Evolutionary conservation across 2,113 vertebrate genomes (phyloP), one percentile per base, ranked within the genome.

Genomic region (Sinocyclocheilus maitianheensis): DNA sequence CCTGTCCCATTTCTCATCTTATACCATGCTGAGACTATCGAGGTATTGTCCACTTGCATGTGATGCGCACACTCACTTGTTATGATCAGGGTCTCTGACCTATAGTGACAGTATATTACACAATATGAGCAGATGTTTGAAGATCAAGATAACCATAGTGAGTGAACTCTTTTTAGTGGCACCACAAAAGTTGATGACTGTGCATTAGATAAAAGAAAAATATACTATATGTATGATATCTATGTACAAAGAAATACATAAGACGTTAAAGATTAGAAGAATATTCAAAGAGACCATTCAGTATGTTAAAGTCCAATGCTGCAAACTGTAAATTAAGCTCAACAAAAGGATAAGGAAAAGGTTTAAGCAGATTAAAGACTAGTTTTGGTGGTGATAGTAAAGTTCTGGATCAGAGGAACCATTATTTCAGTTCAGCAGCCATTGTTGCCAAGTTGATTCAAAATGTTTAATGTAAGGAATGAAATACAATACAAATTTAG

Each of bases 21-120:
- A 43, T 97, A 91, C 91, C 95, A 96, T 0, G 91, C 96, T 60
- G 96, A 99, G 26, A 96, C 67, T 0, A 93, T 98, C 46, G 97
- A 99, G 96, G 98, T 98, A 93, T 9, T 55, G 20, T 58, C 30
- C 48, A 83, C 67, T 72, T 55, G 5, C 26, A 58, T 20, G 81
- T 3, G 1, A 13, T 20, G 37, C 2, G 9, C 58, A 43, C 79
- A 48, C 26, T 30, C n/a, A 48, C 13, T 4, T 65, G 4, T 26
- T 8, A 18, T 63, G n/a, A 20, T 67, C 48, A 76, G 74, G 43
- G 71, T 78, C 18, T 63, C 16, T 81, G 43, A 1, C 62, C 62
- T 34, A 22, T 62, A 51, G 78, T 63, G 22, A 14, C 58, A 65
- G n/a, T 20, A 67, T 67, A 37, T 67, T 82, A 30, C 24, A 82